These are phyloP conservation scores for Dryobota labecula DNA, from an alignment of 2,888 invertebrate species.

Conservation along the genomic window DNA sequence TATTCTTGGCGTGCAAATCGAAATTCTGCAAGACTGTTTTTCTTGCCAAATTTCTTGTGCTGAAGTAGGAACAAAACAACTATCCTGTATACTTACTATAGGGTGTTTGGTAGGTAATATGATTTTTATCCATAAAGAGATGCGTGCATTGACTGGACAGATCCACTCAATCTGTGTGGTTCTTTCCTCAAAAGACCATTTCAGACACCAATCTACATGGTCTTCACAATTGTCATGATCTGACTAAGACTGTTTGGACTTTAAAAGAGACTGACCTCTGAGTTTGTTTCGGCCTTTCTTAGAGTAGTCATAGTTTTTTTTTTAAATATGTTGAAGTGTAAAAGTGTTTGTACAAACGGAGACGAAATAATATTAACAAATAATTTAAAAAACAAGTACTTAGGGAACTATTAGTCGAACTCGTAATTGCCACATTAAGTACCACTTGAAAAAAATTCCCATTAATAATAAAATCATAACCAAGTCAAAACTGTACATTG, in stretches of 20 bases:
- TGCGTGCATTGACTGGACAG: not conserved
- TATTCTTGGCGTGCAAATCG: constrained; percentile 47
- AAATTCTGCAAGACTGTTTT: constrained; percentile 16
- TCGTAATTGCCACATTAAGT: no score
- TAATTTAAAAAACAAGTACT: no score
- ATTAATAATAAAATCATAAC: no score
- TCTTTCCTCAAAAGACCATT: not conserved
- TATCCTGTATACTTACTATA: not conserved
- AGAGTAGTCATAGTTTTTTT: not conserved
- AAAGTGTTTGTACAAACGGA: not conserved
- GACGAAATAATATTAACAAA: no score
- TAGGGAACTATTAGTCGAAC: no score
- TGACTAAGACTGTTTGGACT: not conserved
- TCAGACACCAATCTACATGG: not conserved
- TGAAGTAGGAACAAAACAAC: constrained; percentile 40
- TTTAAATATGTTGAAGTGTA: not conserved
- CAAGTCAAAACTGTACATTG: no score
- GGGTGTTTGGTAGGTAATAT: not conserved
- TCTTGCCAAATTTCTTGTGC: constrained; percentile 41
- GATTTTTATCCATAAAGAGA: not conserved
- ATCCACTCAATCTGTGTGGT: not conserved
- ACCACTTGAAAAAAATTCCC: no score
- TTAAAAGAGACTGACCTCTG: not conserved
- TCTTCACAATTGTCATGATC: not conserved
- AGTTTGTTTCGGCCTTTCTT: not conserved